Percentiles rank a stretch among this genome's conserved stretches.
Evolutionary conservation across 2,113 vertebrate genomes (phyloP).

Genomic region (Onychorhynchus coronatus): DNA sequence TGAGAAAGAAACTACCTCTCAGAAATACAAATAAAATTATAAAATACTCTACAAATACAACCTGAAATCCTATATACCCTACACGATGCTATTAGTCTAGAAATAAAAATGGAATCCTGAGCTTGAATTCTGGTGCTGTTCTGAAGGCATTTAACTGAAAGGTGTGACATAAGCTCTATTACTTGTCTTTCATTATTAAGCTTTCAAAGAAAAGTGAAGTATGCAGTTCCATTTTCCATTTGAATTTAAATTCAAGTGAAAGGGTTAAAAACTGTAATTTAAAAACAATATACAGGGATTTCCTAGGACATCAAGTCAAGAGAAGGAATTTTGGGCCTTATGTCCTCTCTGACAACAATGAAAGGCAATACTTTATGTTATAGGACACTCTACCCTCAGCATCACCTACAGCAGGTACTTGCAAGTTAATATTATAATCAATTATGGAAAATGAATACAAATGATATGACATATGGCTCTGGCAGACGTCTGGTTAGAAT

Average conservation of each 20-base stretch:
- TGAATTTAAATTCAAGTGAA: not conserved
- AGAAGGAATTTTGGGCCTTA: not conserved
- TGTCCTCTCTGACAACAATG: not conserved
- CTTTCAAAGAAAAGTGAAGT: not conserved
- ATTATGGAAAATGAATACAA: conserved; percentile 36
- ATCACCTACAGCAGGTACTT: conserved; percentile 14
- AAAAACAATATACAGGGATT: not conserved
- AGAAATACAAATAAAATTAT: not conserved
- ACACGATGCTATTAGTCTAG: not conserved
- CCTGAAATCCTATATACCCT: not conserved
- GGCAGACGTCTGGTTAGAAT: not conserved
- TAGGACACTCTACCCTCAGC: not conserved
- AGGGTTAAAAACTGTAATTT: not conserved
- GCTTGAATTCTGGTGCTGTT: not conserved
- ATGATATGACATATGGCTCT: conserved; percentile 9
- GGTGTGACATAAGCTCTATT: not conserved
- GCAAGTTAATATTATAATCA: conserved; percentile 16
- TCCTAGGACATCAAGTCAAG: not conserved
- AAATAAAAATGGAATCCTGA: not conserved
- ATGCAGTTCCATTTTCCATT: not conserved
- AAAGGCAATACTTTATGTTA: not conserved
- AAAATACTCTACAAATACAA: not conserved
- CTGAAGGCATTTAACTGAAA: not conserved
- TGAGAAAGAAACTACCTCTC: not conserved
- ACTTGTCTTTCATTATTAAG: not conserved